phyloP scores from a whole-genome alignment of 2,888 invertebrate genomes.

The Tachina grossa region DNA sequence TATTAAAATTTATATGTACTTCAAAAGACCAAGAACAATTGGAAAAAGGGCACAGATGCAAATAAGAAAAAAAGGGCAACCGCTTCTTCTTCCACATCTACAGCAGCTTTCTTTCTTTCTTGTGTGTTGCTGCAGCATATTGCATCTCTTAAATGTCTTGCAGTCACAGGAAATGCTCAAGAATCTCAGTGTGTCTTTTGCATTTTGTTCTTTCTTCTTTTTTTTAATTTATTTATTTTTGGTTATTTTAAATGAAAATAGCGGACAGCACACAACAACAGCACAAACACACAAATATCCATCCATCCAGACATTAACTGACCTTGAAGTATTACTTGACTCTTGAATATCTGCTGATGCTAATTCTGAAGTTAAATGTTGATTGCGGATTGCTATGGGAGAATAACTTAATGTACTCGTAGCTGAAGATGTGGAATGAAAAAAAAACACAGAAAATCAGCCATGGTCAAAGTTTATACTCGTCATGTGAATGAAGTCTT shows the following conservation, averaged over 20 bases:
- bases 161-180: conserved; percentile 67
- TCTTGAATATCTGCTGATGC: conserved; percentile 52
- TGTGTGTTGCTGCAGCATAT: conserved; percentile 13
- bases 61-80: conserved; percentile 35
- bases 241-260: conserved; percentile 10
- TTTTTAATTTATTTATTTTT: background rate
- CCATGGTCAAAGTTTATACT: conserved; percentile 56
- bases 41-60: conserved; percentile 58
- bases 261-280: background rate
- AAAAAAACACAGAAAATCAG: background rate
- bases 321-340: conserved; percentile 69
- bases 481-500: conserved; percentile 1
- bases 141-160: conserved; percentile 15
- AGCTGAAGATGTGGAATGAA: conserved; percentile 26
- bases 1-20: conserved; percentile 8
- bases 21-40: conserved; percentile 9
- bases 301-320: conserved; percentile 68
- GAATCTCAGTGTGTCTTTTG: conserved; percentile 56
- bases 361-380: conserved; percentile 53
- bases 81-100: background rate
- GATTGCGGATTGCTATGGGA: conserved; percentile 55
- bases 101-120: conserved; percentile 51
- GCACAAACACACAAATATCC: conserved; percentile 50
- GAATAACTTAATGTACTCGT: conserved; percentile 56
- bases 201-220: conserved; percentile 31